Evolutionary conservation across 2,888 invertebrate genomes (phyloP), one percentile per base, ranked within the genome.

Genomic region (Aspidiotus destructor): DNA sequence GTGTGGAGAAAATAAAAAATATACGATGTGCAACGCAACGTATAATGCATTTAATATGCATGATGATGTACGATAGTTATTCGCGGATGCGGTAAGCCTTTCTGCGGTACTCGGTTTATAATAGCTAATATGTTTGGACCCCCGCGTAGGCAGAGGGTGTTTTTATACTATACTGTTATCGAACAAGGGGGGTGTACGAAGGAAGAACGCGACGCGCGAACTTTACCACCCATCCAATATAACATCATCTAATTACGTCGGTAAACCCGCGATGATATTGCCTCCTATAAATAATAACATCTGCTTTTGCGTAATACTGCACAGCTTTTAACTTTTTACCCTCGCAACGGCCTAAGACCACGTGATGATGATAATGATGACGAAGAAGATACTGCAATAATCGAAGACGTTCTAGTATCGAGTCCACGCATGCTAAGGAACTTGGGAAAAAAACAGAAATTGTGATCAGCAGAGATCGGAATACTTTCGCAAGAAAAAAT

Each of bases 11-110:
- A 54, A 13, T 54, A 13, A 8, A 8, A 9, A 9, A 13, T n/a
- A 9, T 9, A 13, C 9, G 9, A 28, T 28, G 28, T 54, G 55
- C 58, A 55, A 55, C 58, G 41, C 57, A 15, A 28, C 28, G 28
- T 65, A 54, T 65, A 68, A 68, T 68, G 68, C 68, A 68, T 68
- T 68, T 68, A 68, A 68, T 68, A 68, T 68, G 68, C 68, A 68
- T 41, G 68, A 60, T 67, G 67, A 68, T 68, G 53, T 68, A 68
- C 68, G 53, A 68, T 53, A 60, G 60, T 60, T 67, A 64, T 64
- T 64, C 57, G 65, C 10, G 55, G 57, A 57, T 57, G 65, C 65
- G 65, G 65, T 65, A 65, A 65, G 57, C 65, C 65, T 65, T 65
- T 65, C 42, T 64, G 64, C 65, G 65, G 65, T 48, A 65, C 57